Base-by-base conservation (phyloP, 2,888 invertebrate genomes). In the Orthosia cruda region DNA sequence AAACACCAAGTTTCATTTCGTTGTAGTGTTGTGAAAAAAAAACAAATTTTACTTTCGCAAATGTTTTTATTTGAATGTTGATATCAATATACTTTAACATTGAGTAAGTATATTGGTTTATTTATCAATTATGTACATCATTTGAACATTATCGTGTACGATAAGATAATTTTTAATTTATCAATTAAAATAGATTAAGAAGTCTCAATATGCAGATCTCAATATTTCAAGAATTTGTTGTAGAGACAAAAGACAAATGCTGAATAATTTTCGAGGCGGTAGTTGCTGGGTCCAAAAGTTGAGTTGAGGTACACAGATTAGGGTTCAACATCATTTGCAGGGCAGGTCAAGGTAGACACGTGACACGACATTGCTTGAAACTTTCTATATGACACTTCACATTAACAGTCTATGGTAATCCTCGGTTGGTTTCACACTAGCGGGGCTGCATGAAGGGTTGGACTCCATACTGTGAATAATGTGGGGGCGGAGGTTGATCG, bases 131-230 rank as follows among this genome's bases (percentile, higher is more conserved):
- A 50, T 9, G 64, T 71, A 74, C 26, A 54, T 20, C 61, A 58
- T 70, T 63, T n/a, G 3, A 59, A 66, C 13, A 23, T 67, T 63
- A 84, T 74, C 76, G 9, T 40, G 65, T 5, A 55, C 12, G 85
- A 84, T 87, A 71, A 84, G 71, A 84, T 68, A 62, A 63, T 63
- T 65, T 69, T 18, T 20, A 7, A 57, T 49, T 15, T 58, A 47
- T 50, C 50, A 58, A 66, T 67, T 73, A 52, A 68, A 81, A n/a
- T n/a, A n/a, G n/a, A n/a, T n/a, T n/a, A n/a, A n/a, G n/a, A 52
- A 40, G 13, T 62, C 32, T 67, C 40, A 57, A 20, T 54, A 61
- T 49, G 68, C 87, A 84, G 87, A 84, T 84, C 85, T 84, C 12
- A 71, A 57, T 32, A 71, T 66, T 75, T 40, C 47, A 73, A 52